Conservation (phyloP, 2,113 vertebrate species). For the Dipodomys stephensi region DNA sequence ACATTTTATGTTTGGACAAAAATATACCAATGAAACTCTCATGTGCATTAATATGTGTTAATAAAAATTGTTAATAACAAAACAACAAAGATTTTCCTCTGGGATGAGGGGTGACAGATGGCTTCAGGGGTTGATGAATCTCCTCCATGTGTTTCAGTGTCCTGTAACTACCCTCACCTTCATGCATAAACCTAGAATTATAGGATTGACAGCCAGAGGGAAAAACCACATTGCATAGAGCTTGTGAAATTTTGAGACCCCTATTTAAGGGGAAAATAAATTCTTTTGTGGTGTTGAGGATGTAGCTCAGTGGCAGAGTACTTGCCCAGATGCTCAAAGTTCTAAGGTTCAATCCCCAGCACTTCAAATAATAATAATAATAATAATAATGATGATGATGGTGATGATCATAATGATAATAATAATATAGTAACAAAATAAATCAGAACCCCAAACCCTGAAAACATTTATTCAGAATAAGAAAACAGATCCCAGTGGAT, state of each 20-base stretch:
- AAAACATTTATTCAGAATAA: slow-evolving; percentile 4
- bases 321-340: neutral
- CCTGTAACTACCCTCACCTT: neutral
- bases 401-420: too few relatives aligned
- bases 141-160: neutral
- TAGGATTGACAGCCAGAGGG: neutral
- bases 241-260: neutral
- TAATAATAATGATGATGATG: too few relatives aligned
- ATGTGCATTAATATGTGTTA: too few relatives aligned
- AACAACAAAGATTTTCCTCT: too few relatives aligned
- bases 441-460: too few relatives aligned
- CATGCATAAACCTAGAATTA: neutral
- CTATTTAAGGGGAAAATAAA: neutral
- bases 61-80: too few relatives aligned
- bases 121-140: neutral
- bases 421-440: too few relatives aligned
- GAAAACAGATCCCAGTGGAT: slow-evolving; percentile 10
- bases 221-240: neutral
- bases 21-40: too few relatives aligned
- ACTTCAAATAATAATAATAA: neutral
- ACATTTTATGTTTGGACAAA: too few relatives aligned
- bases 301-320: too few relatives aligned
- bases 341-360: neutral
- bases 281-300: neutral
- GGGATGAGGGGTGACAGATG: neutral